Evolutionary conservation across 2,888 invertebrate species (phyloP).

Genomic region (Drosophila greeni): DNA sequence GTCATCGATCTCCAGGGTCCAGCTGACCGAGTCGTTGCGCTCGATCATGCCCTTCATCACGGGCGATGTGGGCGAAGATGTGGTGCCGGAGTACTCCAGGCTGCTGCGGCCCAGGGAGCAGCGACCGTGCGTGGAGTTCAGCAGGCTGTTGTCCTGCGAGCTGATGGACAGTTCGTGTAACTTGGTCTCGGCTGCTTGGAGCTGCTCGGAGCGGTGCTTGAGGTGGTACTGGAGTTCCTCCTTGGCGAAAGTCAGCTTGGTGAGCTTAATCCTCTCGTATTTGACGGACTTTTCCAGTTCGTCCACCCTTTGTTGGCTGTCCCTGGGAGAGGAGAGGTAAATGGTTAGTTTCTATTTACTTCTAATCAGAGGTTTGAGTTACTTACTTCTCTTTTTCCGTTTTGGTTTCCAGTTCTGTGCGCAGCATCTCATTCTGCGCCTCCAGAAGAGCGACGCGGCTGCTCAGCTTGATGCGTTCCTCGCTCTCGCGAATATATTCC

Average conservation of each 20-base stretch:
- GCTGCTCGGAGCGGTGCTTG: slow-evolving; percentile 88
- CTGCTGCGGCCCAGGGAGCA: slow-evolving; percentile 49
- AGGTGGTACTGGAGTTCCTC: slow-evolving; percentile 94
- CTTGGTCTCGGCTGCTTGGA: slow-evolving; percentile 73
- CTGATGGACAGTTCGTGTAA: slow-evolving; percentile 66
- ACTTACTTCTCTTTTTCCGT: slow-evolving; percentile 82
- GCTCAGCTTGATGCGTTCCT: slow-evolving; percentile 85
- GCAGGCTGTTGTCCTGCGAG: slow-evolving; percentile 52
- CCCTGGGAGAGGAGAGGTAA: slow-evolving; percentile 78
- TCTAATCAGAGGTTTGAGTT: background rate
- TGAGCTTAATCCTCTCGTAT: slow-evolving; percentile 88
- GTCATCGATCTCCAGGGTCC: slow-evolving; percentile 88
- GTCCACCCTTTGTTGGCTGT: slow-evolving; percentile 85
- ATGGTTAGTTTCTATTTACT: slow-evolving; percentile 11
- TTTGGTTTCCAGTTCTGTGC: slow-evolving; percentile 83
- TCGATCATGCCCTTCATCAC: slow-evolving; percentile 90
- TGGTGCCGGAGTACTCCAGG: slow-evolving; percentile 50
- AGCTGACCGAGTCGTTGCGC: slow-evolving; percentile 91
- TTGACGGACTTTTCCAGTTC: slow-evolving; percentile 86
- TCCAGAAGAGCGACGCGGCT: slow-evolving; percentile 87
- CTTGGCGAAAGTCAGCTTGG: slow-evolving; percentile 88
- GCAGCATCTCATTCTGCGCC: slow-evolving; percentile 92
- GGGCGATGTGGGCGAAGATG: slow-evolving; percentile 84
- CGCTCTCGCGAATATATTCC: slow-evolving; percentile 85
- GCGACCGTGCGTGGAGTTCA: slow-evolving; percentile 37